Base-by-base conservation (phyloP, 2,113 vertebrate genomes). In the Ochotona curzoniae region DNA sequence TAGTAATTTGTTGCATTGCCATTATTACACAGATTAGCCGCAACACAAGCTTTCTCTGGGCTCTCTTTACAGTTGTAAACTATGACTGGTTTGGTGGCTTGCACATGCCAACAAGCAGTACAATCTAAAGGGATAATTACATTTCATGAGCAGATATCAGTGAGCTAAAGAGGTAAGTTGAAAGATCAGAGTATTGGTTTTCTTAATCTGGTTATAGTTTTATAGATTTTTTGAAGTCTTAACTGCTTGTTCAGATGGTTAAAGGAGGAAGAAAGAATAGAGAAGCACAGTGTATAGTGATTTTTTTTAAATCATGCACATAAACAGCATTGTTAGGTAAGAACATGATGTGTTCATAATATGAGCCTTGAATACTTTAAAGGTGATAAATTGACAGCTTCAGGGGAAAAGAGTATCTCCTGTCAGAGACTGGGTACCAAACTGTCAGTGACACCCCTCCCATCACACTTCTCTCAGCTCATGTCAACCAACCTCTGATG, bases 11-110 rank as follows among this genome's bases (percentile, higher is more conserved):
- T 84, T 87, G 93, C 80, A 23, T 94, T 94, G 82, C 13, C 83
- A 63, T 96, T 81, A 94, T 96, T 93, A 94, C 38, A 89, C 76
- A 93, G 96, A 97, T 94, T 83, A 94, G 73, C 60, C 51, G 57
- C 84, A 96, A 94, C 54, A 94, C 15, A 67, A 89, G 74, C 35
- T 73, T 84, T 96, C 35, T 83, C 32, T 85, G 78, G 30, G 71
- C 93, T 94, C 94, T 80, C 73, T 91, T 96, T 94, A 73, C 57
- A 67, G 74, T 63, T 87, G 73, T 83, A 92, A 92, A 5, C 28
- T 80, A 35, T 84, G 84, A 90, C 95, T 93, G 49, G 32, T 67
- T 93, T 73, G 81, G 64, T 57, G 32, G 83, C 23, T 87, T 91
- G 47, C 23, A 76, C 35, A 80, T 82, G 13, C 74, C 57, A 86